These are phyloP conservation scores for Hydropsyche tenuis DNA, from an alignment of 1,140 invertebrate species.

Conservation along the genomic window DNA sequence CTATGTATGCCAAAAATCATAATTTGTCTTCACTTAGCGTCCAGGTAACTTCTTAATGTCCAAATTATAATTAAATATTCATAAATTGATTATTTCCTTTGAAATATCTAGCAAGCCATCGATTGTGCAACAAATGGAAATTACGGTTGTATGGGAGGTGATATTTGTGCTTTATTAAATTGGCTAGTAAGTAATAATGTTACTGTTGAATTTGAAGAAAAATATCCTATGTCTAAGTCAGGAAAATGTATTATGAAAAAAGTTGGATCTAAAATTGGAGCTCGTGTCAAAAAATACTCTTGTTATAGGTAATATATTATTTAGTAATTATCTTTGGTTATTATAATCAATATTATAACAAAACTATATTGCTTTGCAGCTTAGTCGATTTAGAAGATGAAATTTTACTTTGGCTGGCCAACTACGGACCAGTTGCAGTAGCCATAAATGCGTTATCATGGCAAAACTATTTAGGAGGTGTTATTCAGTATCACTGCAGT, in stretches of 20 bases:
- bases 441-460: conserved; percentile 85
- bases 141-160: conserved; percentile 81
- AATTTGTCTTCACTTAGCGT: conserved; percentile 72
- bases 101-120: conserved; percentile 69
- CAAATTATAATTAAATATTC: neutral
- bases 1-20: conserved; percentile 76
- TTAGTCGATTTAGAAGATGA: conserved; percentile 71
- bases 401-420: conserved; percentile 69
- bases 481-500: conserved; percentile 84
- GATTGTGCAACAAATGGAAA: conserved; percentile 80
- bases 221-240: conserved; percentile 68
- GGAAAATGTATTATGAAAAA: conserved; percentile 29
- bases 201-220: conserved; percentile 55
- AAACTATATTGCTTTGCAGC: conserved; percentile 58
- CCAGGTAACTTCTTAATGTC: conserved; percentile 64
- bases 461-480: conserved; percentile 87
- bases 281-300: conserved; percentile 47
- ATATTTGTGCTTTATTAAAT: conserved; percentile 76
- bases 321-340: no score
- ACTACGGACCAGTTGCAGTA: conserved; percentile 77
- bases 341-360: no score
- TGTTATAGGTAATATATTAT: conserved; percentile 56
- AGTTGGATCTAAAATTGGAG: conserved; percentile 59
- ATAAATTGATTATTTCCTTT: neutral
- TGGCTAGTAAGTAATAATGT: conserved; percentile 67